Evolutionary conservation across 2,888 invertebrate species (phyloP).

Genomic region (Heliconius hortense): DNA sequence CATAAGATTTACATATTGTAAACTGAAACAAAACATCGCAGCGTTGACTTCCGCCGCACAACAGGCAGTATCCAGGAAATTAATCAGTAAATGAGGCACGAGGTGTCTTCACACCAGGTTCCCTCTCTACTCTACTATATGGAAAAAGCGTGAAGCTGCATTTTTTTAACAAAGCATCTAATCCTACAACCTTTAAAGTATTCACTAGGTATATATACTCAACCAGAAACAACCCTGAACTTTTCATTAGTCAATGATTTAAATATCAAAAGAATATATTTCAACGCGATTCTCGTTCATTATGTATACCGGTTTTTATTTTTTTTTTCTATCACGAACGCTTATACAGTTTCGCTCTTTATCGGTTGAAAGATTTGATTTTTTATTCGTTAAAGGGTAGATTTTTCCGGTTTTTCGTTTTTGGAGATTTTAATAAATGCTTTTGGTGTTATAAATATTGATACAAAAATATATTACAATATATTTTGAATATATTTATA

Average conservation of each 20-base stretch:
- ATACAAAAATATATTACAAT: no score
- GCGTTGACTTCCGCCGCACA: no score
- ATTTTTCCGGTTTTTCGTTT: conserved; percentile 5
- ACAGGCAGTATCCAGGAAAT: no score
- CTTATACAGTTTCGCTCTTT: conserved; percentile 40
- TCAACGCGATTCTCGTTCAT: conserved; percentile 54
- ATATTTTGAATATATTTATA: no score
- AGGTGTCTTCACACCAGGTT: no score
- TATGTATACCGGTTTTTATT: conserved; percentile 51
- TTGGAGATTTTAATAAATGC: background rate
- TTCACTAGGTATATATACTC: conserved; percentile 26
- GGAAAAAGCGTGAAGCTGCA: background rate
- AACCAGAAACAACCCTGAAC: conserved; percentile 50
- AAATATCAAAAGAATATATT: conserved; percentile 75
- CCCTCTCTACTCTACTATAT: no score
- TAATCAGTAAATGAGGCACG: no score
- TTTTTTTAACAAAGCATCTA: background rate
- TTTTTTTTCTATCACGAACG: conserved; percentile 43
- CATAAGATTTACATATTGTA: no score
- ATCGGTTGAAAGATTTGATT: conserved; percentile 35
- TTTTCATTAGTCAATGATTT: conserved; percentile 69
- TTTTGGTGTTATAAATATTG: background rate
- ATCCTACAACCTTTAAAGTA: conserved; percentile 11
- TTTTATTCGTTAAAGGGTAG: conserved; percentile 20
- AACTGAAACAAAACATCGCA: no score